These are phyloP conservation scores for Oxystoma pomonae DNA, from an alignment of 2,888 invertebrate species.

Conservation along the genomic window DNA sequence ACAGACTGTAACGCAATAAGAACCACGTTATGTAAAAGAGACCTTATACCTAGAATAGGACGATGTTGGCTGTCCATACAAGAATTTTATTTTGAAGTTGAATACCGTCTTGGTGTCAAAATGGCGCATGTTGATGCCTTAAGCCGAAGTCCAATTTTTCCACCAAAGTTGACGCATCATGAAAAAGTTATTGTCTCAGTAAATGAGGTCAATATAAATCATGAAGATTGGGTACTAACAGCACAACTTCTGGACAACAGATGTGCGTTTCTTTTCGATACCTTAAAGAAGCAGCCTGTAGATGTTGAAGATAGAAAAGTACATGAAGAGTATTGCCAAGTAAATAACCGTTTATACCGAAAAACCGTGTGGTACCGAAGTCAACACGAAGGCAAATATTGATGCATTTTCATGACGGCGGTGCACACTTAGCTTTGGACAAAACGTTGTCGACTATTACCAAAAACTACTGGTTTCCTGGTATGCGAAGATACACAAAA, in stretches of 20 bases:
- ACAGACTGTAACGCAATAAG: conserved; percentile 12
- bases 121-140: conserved; percentile 25
- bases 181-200: not conserved
- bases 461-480: conserved; percentile 30
- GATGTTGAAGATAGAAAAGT: conserved; percentile 13
- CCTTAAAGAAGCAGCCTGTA: conserved; percentile 4
- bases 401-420: conserved; percentile 30
- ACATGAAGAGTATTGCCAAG: conserved; percentile 8
- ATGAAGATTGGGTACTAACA: conserved; percentile 9
- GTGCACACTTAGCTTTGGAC: conserved; percentile 30
- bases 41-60: conserved; percentile 15
- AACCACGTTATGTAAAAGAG: conserved; percentile 10
- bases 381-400: conserved; percentile 6
- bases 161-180: not conserved
- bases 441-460: conserved; percentile 27
- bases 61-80: conserved; percentile 21
- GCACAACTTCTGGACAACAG: conserved; percentile 14
- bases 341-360: conserved; percentile 2
- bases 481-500: conserved; percentile 24
- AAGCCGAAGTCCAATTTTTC: conserved; percentile 8
- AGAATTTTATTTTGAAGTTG: conserved; percentile 20
- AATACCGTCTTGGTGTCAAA: conserved; percentile 14
- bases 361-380: conserved; percentile 18
- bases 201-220: conserved; percentile 8
- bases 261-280: conserved; percentile 12